phyloP scores from a whole-genome alignment of 2,797 vertebrate species.

The Furcifer pardalis region DNA sequence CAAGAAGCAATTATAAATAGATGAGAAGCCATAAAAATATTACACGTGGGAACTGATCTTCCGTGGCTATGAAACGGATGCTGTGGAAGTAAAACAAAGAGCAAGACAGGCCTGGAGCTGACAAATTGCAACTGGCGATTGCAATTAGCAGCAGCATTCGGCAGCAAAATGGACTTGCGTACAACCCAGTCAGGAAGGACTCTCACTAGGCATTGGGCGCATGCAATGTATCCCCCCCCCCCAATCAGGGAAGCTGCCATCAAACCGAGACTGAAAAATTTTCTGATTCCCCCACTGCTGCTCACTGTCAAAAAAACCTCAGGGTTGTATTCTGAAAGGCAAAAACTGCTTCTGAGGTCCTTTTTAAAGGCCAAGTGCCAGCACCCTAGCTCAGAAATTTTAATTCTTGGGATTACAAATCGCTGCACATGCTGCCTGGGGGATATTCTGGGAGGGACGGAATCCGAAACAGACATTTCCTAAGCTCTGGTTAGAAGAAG shows the following conservation, averaged over 20 bases:
- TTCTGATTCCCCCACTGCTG: background rate
- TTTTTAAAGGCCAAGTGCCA: background rate
- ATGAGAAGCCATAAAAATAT: constrained; percentile 67
- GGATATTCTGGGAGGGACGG: too few species aligned
- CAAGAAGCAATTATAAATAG: constrained; percentile 71
- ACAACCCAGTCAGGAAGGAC: constrained; percentile 36
- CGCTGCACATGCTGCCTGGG: too few species aligned
- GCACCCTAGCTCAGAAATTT: too few species aligned
- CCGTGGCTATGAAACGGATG: constrained; percentile 47
- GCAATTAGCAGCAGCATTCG: constrained; percentile 68
- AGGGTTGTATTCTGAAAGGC: background rate
- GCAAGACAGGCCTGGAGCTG: constrained; percentile 52
- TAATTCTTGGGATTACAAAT: too few species aligned
- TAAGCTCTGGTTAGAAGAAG: too few species aligned
- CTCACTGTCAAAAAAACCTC: background rate
- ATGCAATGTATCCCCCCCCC: constrained; percentile 28
- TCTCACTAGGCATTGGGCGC: constrained; percentile 50
- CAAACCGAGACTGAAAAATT: constrained; percentile 56
- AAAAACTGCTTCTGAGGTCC: background rate
- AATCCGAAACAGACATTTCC: too few species aligned
- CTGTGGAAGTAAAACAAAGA: constrained; percentile 46
- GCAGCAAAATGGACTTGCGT: constrained; percentile 61
- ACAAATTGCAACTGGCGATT: constrained; percentile 57
- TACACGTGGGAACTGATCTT: constrained; percentile 55
- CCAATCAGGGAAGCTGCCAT: constrained; percentile 60